Evolutionary conservation across 1,140 invertebrate species (phyloP).

Genomic region (Medauroidea extradentata): DNA sequence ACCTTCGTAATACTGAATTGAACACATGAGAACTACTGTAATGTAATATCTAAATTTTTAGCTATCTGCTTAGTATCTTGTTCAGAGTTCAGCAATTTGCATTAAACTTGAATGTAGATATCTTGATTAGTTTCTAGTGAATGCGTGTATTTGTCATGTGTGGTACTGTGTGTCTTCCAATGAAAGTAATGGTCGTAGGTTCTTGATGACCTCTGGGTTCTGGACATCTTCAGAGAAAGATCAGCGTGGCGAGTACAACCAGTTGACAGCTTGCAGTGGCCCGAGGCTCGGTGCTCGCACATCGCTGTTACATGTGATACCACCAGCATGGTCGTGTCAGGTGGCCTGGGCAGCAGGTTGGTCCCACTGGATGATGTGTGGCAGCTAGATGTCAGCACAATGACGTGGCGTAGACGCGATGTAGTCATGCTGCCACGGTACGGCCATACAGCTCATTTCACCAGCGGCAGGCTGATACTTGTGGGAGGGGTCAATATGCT

Average conservation of each 20-base stretch:
- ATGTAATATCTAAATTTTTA: too few relatives aligned
- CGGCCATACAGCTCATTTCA: slow-evolving; percentile 39
- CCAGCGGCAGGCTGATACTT: slow-evolving; percentile 37
- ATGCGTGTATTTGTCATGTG: too few relatives aligned
- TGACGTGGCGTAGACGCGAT: slow-evolving; percentile 23
- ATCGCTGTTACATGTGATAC: slow-evolving; percentile 27
- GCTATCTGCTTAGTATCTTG: too few relatives aligned
- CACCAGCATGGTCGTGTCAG: slow-evolving; percentile 34
- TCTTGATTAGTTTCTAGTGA: too few relatives aligned
- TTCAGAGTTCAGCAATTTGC: too few relatives aligned
- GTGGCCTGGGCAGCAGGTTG: slow-evolving; percentile 39
- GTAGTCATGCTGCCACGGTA: slow-evolving; percentile 30
- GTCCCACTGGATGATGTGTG: slow-evolving; percentile 33
- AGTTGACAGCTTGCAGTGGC: background rate
- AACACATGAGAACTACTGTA: too few relatives aligned
- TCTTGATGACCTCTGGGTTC: slow-evolving; percentile 32
- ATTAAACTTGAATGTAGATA: too few relatives aligned
- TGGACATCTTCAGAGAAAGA: background rate
- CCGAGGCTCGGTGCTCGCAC: slow-evolving; percentile 38
- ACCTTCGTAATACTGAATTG: too few relatives aligned
- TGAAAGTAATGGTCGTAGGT: slow-evolving; percentile 12
- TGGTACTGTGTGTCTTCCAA: too few relatives aligned
- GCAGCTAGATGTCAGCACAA: slow-evolving; percentile 28
- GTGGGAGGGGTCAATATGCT: slow-evolving; percentile 43
- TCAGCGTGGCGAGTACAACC: background rate